Base-by-base conservation (phyloP, 2,888 invertebrate species). In the Acholoe squamosa region DNA sequence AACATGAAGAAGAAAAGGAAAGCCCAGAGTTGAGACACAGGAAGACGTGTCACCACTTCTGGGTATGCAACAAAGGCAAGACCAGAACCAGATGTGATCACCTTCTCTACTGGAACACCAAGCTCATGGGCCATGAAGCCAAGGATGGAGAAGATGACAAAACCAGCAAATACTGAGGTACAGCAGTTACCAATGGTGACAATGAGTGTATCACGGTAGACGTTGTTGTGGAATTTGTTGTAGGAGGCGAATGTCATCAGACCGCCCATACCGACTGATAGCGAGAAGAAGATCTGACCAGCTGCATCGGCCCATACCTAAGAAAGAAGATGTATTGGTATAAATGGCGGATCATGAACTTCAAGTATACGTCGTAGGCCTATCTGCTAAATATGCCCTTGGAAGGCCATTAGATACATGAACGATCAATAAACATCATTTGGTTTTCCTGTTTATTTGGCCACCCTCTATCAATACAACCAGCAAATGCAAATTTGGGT, bases 231-330 rank as follows among this genome's bases (percentile, higher is more conserved):
- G 95, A 97, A 98, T 93, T 96, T 95, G 93, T 96, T 96, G 94
- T 96, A 96, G 91, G 96, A 96, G 92, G 97, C 98, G 96, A 97
- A 98, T 89, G 98, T 98, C 14, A 98, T 97, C 90, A 98, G 96
- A 0, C 98, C 97, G 84, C 98, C 97, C 89, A 98, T 96, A 0
- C 98, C 97, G n/a, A 98, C 97, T 77, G 98, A 97, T 91, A 98
- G 97, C 0, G 98, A 98, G 96, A 98, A 98, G 96, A 98, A 98
- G 93, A 98, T 97, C 97, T 98, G 98, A 0, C 98, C 98, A 0
- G 98, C 98, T 0, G 98, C 98, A 92, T 97, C 97, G 1, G 97
- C 97, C 98, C 98, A 98, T n/a, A 98, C 86, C 86, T 86, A 28
- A 5, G 3, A 43, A 43, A 3, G 10, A 43, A 7, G 43, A 43